Conservation (phyloP, 2,888 invertebrate genomes). For the Timandra comae region DNA sequence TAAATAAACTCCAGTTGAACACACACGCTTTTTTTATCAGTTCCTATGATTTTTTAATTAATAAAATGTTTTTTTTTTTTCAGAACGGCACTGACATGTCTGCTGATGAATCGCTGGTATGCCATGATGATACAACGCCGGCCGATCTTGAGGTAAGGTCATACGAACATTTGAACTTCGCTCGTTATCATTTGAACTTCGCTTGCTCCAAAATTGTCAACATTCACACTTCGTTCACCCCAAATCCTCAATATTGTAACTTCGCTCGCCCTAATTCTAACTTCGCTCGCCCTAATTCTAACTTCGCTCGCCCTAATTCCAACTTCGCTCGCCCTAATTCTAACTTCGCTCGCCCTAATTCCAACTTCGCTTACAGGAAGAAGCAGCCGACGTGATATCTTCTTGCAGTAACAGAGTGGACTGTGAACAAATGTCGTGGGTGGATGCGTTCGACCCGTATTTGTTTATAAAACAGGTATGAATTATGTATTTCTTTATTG, state of each 20-base stretch:
- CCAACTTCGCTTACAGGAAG: no score
- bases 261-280: neutral
- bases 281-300: no score
- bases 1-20: no score
- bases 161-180: no score
- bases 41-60: no score
- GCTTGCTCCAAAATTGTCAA: no score
- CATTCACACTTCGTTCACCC: no score
- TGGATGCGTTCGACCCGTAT: constrained; percentile 91
- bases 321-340: neutral
- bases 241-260: no score
- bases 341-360: neutral
- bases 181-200: no score
- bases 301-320: neutral
- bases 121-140: constrained; percentile 52
- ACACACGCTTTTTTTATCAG: no score
- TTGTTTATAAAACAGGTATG: constrained; percentile 91
- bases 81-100: constrained; percentile 52
- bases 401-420: constrained; percentile 55
- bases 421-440: constrained; percentile 68
- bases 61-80: constrained; percentile 6
- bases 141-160: constrained; percentile 52
- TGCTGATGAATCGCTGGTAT: constrained; percentile 47
- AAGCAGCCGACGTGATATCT: constrained; percentile 60
- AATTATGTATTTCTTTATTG: constrained; percentile 4